A percentile compares a stretch with the other conserved stretches of the same genome.
Conservation (phyloP, 2,888 invertebrate species). For the Eumacrocentrus americanus region DNA sequence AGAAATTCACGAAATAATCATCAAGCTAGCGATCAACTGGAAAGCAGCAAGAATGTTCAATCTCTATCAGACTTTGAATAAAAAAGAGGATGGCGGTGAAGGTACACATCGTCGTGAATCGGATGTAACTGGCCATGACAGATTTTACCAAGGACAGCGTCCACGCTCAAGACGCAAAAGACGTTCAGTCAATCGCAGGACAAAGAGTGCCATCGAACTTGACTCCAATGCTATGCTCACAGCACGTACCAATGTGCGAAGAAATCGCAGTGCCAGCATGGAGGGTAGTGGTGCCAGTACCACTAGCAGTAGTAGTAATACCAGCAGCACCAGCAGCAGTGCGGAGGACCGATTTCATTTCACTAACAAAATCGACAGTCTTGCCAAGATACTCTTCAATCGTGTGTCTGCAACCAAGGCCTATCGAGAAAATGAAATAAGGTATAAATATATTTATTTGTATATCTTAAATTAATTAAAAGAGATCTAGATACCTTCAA, state of each 20-base stretch:
- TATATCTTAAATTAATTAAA: not conserved
- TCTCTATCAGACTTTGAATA: conserved; percentile 74
- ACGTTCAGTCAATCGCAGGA: conserved; percentile 53
- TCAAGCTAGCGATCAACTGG: conserved; percentile 34
- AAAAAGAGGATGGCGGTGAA: conserved; percentile 65
- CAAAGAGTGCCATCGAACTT: conserved; percentile 58
- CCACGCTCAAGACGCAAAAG: conserved; percentile 58
- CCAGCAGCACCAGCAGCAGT: conserved; percentile 69
- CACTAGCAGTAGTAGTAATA: conserved; percentile 71
- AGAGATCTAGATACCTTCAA: too few species aligned
- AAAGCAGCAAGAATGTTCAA: conserved; percentile 70
- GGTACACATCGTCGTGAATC: conserved; percentile 60
- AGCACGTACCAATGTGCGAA: conserved; percentile 51
- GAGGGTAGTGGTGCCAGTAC: conserved; percentile 71
- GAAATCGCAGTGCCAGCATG: conserved; percentile 70
- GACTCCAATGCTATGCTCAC: conserved; percentile 55
- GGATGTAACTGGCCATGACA: conserved; percentile 79
- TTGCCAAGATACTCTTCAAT: conserved; percentile 75
- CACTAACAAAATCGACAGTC: conserved; percentile 75
- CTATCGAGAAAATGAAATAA: conserved; percentile 47
- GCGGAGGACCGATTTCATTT: conserved; percentile 67
- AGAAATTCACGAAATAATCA: not conserved
- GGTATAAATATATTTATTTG: conserved; percentile 25
- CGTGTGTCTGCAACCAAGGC: conserved; percentile 57
- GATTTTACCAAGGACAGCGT: conserved; percentile 74